Conservation (phyloP, 1,140 invertebrate species). For the Drosophila prosaltans region DNA sequence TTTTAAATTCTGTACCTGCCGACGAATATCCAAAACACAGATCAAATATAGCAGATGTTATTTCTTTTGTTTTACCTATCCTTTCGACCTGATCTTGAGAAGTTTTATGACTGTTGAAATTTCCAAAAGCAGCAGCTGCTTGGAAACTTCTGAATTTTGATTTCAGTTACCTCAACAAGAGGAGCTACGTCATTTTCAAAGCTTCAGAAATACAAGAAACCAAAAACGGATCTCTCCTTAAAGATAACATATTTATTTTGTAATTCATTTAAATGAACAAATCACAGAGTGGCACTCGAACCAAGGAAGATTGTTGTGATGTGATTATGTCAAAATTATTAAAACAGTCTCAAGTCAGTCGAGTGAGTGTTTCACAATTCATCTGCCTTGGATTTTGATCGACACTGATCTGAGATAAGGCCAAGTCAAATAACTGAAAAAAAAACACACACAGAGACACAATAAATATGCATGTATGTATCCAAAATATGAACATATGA, state of each 20-base stretch:
- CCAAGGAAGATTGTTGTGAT: constrained; percentile 73
- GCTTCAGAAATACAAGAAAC: constrained; percentile 13
- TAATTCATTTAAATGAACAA: constrained; percentile 81
- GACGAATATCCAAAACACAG: neutral
- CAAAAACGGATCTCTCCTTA: constrained; percentile 61
- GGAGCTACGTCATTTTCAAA: constrained; percentile 22
- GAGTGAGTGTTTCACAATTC: constrained; percentile 67
- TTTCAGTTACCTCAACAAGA: constrained; percentile 34
- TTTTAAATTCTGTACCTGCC: constrained; percentile 57
- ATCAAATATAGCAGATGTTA: constrained; percentile 21
- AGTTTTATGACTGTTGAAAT: constrained; percentile 59
- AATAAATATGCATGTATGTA: constrained; percentile 16
- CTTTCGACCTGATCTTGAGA: constrained; percentile 9
- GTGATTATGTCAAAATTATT: constrained; percentile 81
- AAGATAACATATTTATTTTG: constrained; percentile 71
- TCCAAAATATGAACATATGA: constrained; percentile 34
- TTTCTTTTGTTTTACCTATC: constrained; percentile 15
- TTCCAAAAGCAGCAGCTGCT: constrained; percentile 43
- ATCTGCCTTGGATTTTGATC: constrained; percentile 69
- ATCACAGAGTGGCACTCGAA: constrained; percentile 47
- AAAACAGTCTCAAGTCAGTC: constrained; percentile 69
- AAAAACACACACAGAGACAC: constrained; percentile 13
- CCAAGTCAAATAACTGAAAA: constrained; percentile 60
- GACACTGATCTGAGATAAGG: constrained; percentile 78
- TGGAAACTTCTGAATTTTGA: constrained; percentile 52